Percentiles rank a stretch among this genome's conserved stretches.
These are phyloP conservation scores for Ornithorhynchus anatinus DNA, from an alignment of 2,113 vertebrate genomes.

Conservation along the genomic window DNA sequence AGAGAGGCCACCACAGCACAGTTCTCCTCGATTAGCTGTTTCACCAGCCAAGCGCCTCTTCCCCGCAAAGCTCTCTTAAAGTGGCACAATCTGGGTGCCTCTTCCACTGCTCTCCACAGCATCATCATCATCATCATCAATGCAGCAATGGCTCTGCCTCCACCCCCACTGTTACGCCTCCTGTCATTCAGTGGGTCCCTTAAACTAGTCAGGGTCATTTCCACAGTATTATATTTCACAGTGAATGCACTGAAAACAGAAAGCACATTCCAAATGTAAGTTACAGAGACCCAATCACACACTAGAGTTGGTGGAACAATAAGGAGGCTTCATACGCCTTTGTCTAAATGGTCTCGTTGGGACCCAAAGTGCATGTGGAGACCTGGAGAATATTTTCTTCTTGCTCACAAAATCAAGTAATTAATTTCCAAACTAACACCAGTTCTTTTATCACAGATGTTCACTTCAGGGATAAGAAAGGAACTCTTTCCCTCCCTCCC, in stretches of 20 bases:
- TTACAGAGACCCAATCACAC: not conserved
- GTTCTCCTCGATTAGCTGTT: too few species aligned
- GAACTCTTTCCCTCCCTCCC: not conserved
- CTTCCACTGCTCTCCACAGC: too few species aligned
- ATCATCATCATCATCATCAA: too few species aligned
- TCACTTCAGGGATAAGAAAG: not conserved
- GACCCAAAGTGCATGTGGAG: not conserved
- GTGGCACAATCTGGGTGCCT: too few species aligned
- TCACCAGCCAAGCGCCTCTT: too few species aligned
- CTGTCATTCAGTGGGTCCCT: too few species aligned
- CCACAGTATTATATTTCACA: not conserved
- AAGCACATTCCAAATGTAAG: not conserved
- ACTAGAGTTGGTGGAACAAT: not conserved
- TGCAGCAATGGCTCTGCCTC: too few species aligned
- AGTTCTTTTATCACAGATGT: not conserved
- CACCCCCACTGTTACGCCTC: too few species aligned
- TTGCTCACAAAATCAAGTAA: not conserved
- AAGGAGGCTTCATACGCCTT: not conserved
- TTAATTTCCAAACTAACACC: not conserved
- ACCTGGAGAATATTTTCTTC: not conserved
- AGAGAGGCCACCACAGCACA: too few species aligned
- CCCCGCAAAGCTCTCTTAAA: too few species aligned
- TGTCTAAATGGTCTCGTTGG: not conserved
- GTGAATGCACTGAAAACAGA: not conserved
- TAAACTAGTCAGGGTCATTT: too few species aligned